Percentiles rank a stretch among this genome's conserved stretches.
Conservation (phyloP, 1,140 invertebrate species). For the Lepidostoma basale region DNA sequence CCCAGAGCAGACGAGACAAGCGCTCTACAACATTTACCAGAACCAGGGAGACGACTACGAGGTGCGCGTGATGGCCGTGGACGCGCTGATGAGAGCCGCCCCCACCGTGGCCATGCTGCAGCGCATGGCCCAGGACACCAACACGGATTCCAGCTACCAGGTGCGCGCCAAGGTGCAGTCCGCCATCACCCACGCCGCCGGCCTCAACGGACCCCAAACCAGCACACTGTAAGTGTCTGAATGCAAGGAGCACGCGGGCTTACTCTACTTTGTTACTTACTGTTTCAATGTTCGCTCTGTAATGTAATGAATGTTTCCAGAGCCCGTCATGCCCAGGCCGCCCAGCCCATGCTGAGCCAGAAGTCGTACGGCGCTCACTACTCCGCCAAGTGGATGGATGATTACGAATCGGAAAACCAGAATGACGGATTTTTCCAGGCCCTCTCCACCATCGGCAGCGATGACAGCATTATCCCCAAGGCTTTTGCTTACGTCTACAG, state of each 20-base stretch:
- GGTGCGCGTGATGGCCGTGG: constrained; percentile 68
- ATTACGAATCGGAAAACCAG: constrained; percentile 52
- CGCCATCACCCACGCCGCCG: constrained; percentile 60
- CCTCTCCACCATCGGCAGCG: constrained; percentile 60
- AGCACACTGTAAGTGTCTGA: constrained; percentile 58
- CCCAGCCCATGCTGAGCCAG: constrained; percentile 61
- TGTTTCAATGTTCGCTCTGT: neutral
- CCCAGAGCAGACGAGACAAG: constrained; percentile 60
- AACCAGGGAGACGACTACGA: constrained; percentile 69
- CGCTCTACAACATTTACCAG: constrained; percentile 69
- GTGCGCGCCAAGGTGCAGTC: constrained; percentile 68
- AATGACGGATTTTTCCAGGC: constrained; percentile 54
- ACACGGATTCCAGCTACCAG: constrained; percentile 65
- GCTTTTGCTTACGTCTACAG: constrained; percentile 51
- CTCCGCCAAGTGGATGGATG: constrained; percentile 55
- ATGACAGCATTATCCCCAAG: constrained; percentile 62
- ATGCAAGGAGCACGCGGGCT: neutral
- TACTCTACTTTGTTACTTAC: neutral
- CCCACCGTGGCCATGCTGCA: constrained; percentile 68
- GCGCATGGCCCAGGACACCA: constrained; percentile 70
- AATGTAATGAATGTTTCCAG: constrained; percentile 47
- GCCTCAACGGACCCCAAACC: constrained; percentile 51
- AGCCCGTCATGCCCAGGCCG: constrained; percentile 62
- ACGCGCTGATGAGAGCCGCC: constrained; percentile 61
- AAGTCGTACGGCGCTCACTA: constrained; percentile 60